Conservation (phyloP, 1,140 invertebrate genomes). For the Bilobella aurantiaca region DNA sequence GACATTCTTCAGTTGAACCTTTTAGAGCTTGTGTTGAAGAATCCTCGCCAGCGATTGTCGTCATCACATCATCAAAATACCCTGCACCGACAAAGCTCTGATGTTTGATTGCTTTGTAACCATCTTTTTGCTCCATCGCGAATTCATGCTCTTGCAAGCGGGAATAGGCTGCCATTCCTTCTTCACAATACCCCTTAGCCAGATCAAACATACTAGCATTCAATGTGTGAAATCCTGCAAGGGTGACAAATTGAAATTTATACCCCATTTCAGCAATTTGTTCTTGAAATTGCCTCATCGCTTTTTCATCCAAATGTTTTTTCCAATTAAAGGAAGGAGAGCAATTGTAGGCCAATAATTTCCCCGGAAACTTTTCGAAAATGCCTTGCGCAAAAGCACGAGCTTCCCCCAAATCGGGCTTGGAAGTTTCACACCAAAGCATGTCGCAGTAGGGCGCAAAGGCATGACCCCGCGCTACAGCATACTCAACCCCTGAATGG, state of each 20-base stretch:
- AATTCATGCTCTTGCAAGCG: constrained; percentile 40
- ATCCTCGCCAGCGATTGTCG: constrained; percentile 38
- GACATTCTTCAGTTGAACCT: constrained; percentile 41
- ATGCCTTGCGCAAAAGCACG: constrained; percentile 40
- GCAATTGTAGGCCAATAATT: constrained; percentile 41
- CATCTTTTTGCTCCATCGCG: constrained; percentile 36
- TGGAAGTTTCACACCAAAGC: constrained; percentile 41
- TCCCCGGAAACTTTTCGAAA: constrained; percentile 37
- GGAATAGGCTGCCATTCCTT: constrained; percentile 40
- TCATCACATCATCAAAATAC: constrained; percentile 39
- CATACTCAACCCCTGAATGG: constrained; percentile 35
- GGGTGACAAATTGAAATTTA: constrained; percentile 42
- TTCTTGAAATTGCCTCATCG: constrained; percentile 41
- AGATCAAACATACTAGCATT: constrained; percentile 40
- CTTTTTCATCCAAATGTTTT: constrained; percentile 36
- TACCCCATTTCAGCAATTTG: constrained; percentile 41
- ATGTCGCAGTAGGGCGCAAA: constrained; percentile 41
- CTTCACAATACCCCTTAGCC: constrained; percentile 37
- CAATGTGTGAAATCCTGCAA: constrained; percentile 41
- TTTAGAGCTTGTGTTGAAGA: constrained; percentile 39
- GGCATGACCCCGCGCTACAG: constrained; percentile 38
- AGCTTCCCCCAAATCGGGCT: constrained; percentile 37
- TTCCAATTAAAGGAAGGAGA: constrained; percentile 42
- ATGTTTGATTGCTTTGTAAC: constrained; percentile 42
- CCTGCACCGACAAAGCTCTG: constrained; percentile 42